Evolutionary conservation across 2,113 vertebrate genomes (phyloP).

Genomic region (Asarcornis scutulata): DNA sequence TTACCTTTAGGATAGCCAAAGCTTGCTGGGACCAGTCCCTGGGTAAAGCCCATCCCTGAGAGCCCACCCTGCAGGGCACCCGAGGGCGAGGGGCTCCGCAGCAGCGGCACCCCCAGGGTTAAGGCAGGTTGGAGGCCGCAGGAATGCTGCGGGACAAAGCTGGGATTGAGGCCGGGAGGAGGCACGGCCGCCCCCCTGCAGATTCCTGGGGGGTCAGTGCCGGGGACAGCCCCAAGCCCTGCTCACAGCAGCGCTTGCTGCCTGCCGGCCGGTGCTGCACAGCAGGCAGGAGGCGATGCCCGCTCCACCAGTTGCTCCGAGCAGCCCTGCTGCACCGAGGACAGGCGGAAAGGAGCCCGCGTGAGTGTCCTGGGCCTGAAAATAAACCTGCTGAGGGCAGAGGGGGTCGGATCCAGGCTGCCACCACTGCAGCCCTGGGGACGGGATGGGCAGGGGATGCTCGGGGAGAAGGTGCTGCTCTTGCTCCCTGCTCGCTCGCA

Average conservation of each 20-base stretch:
- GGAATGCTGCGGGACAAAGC: constrained; percentile 79
- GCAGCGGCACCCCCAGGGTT: not conserved
- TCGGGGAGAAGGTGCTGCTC: not conserved
- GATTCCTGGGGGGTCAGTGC: constrained; percentile 81
- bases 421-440: not conserved
- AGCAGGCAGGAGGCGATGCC: not conserved
- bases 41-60: not conserved
- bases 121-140: constrained; percentile 47
- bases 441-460: not conserved
- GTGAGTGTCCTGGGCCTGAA: not conserved
- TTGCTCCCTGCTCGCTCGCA: not conserved
- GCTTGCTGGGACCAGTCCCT: not conserved
- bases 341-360: constrained; percentile 5
- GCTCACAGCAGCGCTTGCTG: not conserved
- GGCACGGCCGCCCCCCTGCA: constrained; percentile 71
- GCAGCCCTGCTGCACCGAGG: not conserved
- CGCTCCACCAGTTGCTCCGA: not conserved
- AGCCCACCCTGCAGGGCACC: not conserved
- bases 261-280: not conserved
- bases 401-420: not conserved
- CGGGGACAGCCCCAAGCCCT: constrained; percentile 1
- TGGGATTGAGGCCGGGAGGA: constrained; percentile 69
- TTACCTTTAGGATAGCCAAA: not conserved
- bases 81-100: not conserved
- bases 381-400: not conserved